These are phyloP conservation scores for Agapornis canus DNA, from an alignment of 2,797 vertebrate species.

Conservation along the genomic window DNA sequence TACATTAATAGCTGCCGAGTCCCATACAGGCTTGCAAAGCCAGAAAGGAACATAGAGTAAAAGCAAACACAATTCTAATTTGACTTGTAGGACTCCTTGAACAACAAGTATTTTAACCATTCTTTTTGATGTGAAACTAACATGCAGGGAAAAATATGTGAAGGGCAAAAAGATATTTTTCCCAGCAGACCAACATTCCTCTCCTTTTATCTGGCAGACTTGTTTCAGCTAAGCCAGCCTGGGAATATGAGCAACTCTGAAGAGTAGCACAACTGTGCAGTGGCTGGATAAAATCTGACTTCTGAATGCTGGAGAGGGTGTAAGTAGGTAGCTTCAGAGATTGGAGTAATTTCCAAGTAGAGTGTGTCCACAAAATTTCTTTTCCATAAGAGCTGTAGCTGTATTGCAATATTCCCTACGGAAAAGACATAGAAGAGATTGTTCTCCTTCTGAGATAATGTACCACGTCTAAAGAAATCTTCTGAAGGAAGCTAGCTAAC, in stretches of 20 bases:
- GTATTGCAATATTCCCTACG: not conserved
- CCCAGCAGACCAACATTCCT: not conserved
- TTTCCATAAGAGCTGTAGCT: not conserved
- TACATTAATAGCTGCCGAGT: not conserved
- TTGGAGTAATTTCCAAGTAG: not conserved
- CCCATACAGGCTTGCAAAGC: not conserved
- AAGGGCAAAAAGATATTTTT: not conserved
- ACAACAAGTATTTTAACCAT: constrained; percentile 12
- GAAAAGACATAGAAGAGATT: not conserved
- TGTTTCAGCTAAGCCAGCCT: not conserved
- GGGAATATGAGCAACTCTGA: not conserved
- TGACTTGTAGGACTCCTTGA: not conserved
- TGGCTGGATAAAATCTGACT: not conserved
- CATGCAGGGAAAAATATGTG: not conserved
- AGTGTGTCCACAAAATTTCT: not conserved
- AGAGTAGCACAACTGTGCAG: not conserved
- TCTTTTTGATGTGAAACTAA: constrained; percentile 31
- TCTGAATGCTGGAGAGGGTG: not conserved
- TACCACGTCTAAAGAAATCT: not conserved
- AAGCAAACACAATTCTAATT: not conserved
- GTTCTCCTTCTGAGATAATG: not conserved
- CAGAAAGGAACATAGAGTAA: not conserved
- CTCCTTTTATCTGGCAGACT: not conserved
- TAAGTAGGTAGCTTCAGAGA: not conserved
- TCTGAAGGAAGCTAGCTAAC: not conserved